A percentile compares a stretch with the other conserved stretches of the same genome.
Evolutionary conservation across 2,797 vertebrate genomes (phyloP).

Genomic region (Syndactyla subalaris): DNA sequence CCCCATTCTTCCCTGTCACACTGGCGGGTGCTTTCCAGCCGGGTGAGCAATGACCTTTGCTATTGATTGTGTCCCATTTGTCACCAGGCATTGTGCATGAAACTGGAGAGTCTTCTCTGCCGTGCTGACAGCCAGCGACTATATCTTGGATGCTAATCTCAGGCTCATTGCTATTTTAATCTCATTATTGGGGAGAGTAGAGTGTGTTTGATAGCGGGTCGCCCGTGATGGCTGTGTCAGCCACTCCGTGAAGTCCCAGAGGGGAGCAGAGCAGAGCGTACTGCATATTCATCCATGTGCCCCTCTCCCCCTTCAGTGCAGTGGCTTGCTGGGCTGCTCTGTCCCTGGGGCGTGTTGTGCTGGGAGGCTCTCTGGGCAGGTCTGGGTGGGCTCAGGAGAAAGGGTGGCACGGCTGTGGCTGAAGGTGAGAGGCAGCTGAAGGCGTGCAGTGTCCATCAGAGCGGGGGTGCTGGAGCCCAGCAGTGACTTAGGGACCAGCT

Average conservation of each 20-base stretch:
- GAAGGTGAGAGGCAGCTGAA: not conserved
- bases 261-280: constrained; percentile 23
- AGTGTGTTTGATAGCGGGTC: constrained; percentile 14
- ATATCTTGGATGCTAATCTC: constrained; percentile 32
- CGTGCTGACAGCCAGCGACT: constrained; percentile 39
- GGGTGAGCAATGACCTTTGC: constrained; percentile 31
- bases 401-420: too few relatives aligned
- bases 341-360: not conserved
- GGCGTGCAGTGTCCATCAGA: not conserved
- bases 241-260: not conserved
- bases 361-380: not conserved
- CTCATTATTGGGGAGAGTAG: constrained; percentile 29
- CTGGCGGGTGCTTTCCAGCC: not conserved
- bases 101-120: constrained; percentile 1
- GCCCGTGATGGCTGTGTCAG: constrained; percentile 19
- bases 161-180: constrained; percentile 43
- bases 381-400: not conserved
- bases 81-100: constrained; percentile 22
- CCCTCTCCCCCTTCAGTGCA: not conserved
- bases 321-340: not conserved
- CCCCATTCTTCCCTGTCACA: constrained; percentile 1
- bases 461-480: not conserved
- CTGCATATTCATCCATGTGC: constrained; percentile 37
- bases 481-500: not conserved
- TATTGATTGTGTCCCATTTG: constrained; percentile 38